Base-by-base conservation (phyloP, 2,888 invertebrate genomes). In the Drosophila sordidula region DNA sequence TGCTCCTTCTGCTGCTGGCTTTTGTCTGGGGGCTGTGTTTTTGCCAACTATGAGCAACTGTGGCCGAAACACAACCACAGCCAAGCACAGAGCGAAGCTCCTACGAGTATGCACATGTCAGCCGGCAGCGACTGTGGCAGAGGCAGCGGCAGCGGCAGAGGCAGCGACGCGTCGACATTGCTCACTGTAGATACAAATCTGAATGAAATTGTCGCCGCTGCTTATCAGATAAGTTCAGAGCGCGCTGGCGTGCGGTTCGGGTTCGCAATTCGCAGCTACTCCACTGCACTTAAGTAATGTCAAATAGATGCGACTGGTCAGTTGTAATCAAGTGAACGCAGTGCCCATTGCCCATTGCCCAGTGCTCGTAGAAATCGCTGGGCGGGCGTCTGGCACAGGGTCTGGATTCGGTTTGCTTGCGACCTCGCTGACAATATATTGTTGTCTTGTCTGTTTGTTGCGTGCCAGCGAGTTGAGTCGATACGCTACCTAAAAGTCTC, bases 141-240 rank as follows among this genome's bases (percentile, higher is more conserved):
- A 39, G 41, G 14, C 64, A 18, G 47, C 32, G 46, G 11, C 64
- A 18, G 47, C 25, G 46, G 11, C 64, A 12, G 56, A 22, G 38
- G 56, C 66, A 59, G 51, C 59, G 58, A 39, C 36, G 57, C 26
- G 9, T 22, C 70, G 68, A 47, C 54, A 70, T 63, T 64, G 54
- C 57, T 64, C 34, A 52, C 12, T 56, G 49, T 68, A 85, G 87
- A 89, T 80, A 87, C 65, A 89, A 84, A 85, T 85, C 89, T 85
- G 81, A 89, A 89, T 83, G 87, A 64, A 68, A 83, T 70, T 87
- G 89, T 86, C 87, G 89, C 69, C 46, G 71, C 67, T 67, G 85
- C 86, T 86, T 86, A 86, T 86, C 85, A 86, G 85, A 86, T 79
- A 89, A 85, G 82, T 85, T 81, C 61, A 64, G 85, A 85, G 54